phyloP scores from a whole-genome alignment of 1,140 invertebrate genomes.

The Uloborus diversus region DNA sequence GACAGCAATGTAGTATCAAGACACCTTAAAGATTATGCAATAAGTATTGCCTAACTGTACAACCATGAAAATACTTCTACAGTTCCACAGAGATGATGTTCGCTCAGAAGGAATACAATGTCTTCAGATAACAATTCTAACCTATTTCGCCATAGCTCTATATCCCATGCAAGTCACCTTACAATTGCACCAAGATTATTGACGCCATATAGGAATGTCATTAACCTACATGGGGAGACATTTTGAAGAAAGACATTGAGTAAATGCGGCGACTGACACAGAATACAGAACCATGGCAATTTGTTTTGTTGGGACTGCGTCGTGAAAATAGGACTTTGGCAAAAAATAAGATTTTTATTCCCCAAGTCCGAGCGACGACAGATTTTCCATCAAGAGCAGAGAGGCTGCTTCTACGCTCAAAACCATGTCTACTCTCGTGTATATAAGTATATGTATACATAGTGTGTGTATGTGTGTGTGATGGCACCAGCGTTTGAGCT shows the following conservation, averaged over 20 bases:
- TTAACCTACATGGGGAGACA: neutral
- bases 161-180: neutral
- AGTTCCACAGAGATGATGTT: too few relatives aligned
- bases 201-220: neutral
- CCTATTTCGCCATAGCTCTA: neutral
- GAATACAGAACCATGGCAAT: neutral
- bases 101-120: too few relatives aligned
- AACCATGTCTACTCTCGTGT: neutral
- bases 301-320: neutral
- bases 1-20: too few relatives aligned
- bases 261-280: neutral
- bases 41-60: too few relatives aligned
- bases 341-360: neutral
- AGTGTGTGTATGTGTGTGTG: too few relatives aligned
- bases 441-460: too few relatives aligned
- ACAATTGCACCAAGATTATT: neutral
- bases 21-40: too few relatives aligned
- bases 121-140: neutral
- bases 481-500: slow-evolving; percentile 39
- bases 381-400: neutral
- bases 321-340: neutral
- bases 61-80: too few relatives aligned
- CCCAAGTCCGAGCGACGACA: neutral
- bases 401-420: neutral
- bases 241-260: neutral